Conservation (phyloP, 2,888 invertebrate species). For the Actias luna region DNA sequence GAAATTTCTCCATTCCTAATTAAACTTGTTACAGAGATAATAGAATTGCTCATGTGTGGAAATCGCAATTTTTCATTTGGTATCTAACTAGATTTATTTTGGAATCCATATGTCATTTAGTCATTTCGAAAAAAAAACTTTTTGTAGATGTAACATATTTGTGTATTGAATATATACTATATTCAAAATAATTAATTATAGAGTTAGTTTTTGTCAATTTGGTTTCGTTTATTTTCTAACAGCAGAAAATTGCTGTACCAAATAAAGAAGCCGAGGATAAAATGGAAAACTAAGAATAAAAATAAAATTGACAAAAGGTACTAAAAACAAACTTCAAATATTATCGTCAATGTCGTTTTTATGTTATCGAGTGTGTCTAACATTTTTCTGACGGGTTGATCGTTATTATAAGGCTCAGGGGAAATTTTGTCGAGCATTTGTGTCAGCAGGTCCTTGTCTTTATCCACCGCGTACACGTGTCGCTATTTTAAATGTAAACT, state of each 20-base stretch:
- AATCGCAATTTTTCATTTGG: not conserved
- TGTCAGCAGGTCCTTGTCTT: slow-evolving; percentile 45
- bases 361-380: slow-evolving; percentile 6
- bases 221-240: no score
- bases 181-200: not conserved
- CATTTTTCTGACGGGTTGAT: slow-evolving; percentile 17
- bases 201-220: not conserved
- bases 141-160: not conserved
- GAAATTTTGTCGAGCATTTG: slow-evolving; percentile 57
- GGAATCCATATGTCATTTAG: not conserved
- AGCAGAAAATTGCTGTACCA: not conserved
- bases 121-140: no score
- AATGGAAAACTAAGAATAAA: not conserved
- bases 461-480: slow-evolving; percentile 41
- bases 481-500: slow-evolving; percentile 12
- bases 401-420: slow-evolving; percentile 38
- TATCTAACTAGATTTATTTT: not conserved
- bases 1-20: no score
- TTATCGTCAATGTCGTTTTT: not conserved
- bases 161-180: not conserved
- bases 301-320: not conserved
- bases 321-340: not conserved
- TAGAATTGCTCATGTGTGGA: no score
- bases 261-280: not conserved
- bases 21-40: not conserved